A percentile compares a stretch with the other conserved stretches of the same genome.
phyloP scores from a whole-genome alignment of 2,797 vertebrate genomes.

The Taenioides sp. region DNA sequence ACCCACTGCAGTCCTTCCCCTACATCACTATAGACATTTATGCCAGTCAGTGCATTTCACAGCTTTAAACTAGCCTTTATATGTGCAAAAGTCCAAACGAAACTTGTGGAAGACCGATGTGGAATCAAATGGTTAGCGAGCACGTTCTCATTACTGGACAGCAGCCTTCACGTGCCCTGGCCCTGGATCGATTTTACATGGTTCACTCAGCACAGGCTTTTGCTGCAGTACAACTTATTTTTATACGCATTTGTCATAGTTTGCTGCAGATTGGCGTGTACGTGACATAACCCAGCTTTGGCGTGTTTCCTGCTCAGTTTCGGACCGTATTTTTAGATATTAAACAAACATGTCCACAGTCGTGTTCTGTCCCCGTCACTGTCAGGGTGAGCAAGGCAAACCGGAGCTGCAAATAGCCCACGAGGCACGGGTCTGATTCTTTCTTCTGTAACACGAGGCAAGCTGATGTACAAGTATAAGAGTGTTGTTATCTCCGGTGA shows the following conservation, averaged over 20 bases:
- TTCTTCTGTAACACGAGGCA: constrained; percentile 51
- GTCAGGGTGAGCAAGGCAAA: constrained; percentile 52
- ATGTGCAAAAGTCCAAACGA: background rate
- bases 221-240: constrained; percentile 21
- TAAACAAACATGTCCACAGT: constrained; percentile 39
- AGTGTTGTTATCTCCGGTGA: constrained; percentile 57
- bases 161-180: constrained; percentile 16
- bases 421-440: constrained; percentile 53
- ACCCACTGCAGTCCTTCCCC: background rate
- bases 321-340: constrained; percentile 59
- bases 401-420: constrained; percentile 54
- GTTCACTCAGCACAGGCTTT: constrained; percentile 14
- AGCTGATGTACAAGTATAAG: constrained; percentile 51
- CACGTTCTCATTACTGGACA: constrained; percentile 19
- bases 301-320: constrained; percentile 22
- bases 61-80: background rate
- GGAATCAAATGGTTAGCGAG: constrained; percentile 1
- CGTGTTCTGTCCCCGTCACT: constrained; percentile 59
- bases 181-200: constrained; percentile 29
- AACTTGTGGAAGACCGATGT: constrained; percentile 9
- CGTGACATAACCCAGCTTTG: constrained; percentile 16
- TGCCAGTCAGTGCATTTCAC: background rate
- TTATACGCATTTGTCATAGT: constrained; percentile 36
- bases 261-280: constrained; percentile 25
- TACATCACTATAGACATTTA: background rate